Evolutionary conservation across 2,797 vertebrate species (phyloP).

Genomic region (Sitta carolinensis): DNA sequence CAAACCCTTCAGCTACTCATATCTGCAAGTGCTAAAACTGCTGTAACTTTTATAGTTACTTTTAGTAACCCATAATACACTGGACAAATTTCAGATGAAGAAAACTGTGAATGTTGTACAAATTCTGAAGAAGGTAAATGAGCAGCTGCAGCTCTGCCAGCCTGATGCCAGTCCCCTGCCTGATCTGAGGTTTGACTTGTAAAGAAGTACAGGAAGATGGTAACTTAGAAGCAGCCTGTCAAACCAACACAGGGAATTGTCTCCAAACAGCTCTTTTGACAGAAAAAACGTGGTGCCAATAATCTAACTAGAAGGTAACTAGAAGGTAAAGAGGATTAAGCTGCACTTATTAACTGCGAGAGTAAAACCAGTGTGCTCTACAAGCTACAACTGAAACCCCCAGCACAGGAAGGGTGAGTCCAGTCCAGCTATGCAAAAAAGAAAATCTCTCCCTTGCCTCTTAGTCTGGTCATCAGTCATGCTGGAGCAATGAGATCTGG

Average conservation of each 20-base stretch:
- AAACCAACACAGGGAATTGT: not conserved
- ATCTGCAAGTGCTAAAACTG: not conserved
- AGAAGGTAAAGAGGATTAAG: not conserved
- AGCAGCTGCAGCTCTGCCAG: not conserved
- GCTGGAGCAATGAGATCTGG: accelerated
- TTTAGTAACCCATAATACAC: conserved; percentile 32
- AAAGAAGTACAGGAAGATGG: not conserved
- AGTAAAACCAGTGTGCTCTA: not conserved
- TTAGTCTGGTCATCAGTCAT: accelerated
- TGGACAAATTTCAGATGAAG: not conserved
- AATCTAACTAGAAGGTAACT: not conserved
- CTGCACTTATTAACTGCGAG: not conserved
- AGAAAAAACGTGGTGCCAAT: not conserved
- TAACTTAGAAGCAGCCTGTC: not conserved
- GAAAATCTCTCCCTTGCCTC: not conserved
- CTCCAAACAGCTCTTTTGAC: not conserved
- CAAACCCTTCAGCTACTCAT: not conserved
- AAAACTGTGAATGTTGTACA: not conserved
- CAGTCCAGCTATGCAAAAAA: not conserved
- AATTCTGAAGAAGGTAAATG: not conserved
- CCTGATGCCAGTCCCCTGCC: not conserved
- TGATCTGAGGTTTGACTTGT: not conserved
- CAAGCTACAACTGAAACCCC: not conserved
- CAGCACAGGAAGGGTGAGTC: not conserved
- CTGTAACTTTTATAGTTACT: conserved; percentile 10